Evolutionary conservation across 2,797 vertebrate genomes (phyloP).

Genomic region (Neosilurus hyrtlii): DNA sequence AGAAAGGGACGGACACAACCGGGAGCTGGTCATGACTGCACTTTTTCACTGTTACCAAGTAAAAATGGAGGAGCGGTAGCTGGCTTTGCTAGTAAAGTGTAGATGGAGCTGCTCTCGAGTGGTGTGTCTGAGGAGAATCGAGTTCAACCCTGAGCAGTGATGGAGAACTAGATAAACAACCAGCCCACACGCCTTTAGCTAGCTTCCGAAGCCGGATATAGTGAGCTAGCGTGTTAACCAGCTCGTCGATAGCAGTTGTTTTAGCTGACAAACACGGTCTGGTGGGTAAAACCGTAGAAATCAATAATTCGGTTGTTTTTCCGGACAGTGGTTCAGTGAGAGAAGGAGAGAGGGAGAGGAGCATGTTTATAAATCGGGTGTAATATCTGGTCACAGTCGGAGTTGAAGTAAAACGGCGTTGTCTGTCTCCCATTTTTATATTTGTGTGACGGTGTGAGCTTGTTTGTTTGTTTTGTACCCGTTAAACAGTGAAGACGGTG

Average conservation of each 20-base stretch:
- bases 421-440: slow-evolving; percentile 30
- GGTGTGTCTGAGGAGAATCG: neutral
- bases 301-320: neutral
- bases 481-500: neutral
- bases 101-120: slow-evolving; percentile 9
- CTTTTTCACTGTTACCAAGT: slow-evolving; percentile 24
- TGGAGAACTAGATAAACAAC: slow-evolving; percentile 7
- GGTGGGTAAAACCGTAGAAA: slow-evolving; percentile 7
- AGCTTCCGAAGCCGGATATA: slow-evolving; percentile 4
- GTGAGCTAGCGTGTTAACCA: slow-evolving; percentile 8
- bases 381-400: neutral
- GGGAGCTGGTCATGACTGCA: neutral
- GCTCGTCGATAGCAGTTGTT: slow-evolving; percentile 36
- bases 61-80: slow-evolving; percentile 55
- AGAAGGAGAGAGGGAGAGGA: neutral
- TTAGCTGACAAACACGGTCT: slow-evolving; percentile 21
- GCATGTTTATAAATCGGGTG: neutral
- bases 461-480: neutral
- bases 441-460: slow-evolving; percentile 20
- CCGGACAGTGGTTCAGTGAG: neutral
- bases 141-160: neutral
- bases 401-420: neutral
- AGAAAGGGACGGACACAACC: neutral
- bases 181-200: neutral
- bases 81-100: neutral